Evolutionary conservation across 2,113 vertebrate species (phyloP).

Genomic region (Sterna hirundo): DNA sequence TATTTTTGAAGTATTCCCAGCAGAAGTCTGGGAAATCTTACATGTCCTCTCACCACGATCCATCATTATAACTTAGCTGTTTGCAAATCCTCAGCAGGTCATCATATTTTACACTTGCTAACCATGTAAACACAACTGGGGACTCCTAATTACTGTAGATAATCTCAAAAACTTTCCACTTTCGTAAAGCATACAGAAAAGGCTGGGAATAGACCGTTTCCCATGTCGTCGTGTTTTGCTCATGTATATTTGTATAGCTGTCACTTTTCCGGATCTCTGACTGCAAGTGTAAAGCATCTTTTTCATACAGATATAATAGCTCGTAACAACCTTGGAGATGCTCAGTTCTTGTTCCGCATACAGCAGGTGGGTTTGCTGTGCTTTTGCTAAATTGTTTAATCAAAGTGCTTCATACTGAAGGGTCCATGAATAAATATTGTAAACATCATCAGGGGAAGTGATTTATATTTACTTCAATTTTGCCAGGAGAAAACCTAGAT

Average conservation of each 20-base stretch:
- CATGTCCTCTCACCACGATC: conserved; percentile 61
- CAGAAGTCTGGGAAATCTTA: conserved; percentile 68
- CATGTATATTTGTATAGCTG: conserved; percentile 41
- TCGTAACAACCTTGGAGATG: conserved; percentile 36
- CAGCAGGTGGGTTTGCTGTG: conserved; percentile 64
- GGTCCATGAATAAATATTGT: conserved; percentile 66
- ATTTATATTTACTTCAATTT: conserved; percentile 62
- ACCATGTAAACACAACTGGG: conserved; percentile 70
- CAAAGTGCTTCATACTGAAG: conserved; percentile 64
- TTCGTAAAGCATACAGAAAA: conserved; percentile 53
- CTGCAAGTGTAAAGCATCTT: conserved; percentile 44
- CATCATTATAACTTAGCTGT: conserved; percentile 69
- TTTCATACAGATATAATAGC: conserved; percentile 33
- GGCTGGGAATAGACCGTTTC: conserved; percentile 25
- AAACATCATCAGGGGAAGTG: conserved; percentile 55
- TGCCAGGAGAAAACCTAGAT: conserved; percentile 42
- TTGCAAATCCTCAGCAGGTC: conserved; percentile 72
- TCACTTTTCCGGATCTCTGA: conserved; percentile 46
- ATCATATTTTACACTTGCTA: conserved; percentile 72
- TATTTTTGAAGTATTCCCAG: conserved; percentile 72
- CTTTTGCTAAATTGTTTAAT: conserved; percentile 67
- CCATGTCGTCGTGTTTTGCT: not conserved
- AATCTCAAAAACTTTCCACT: conserved; percentile 61
- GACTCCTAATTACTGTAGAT: conserved; percentile 69
- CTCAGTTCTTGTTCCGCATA: conserved; percentile 35